Evolutionary conservation across 2,113 vertebrate species (phyloP).

Genomic region (Macheiramphus alcinus): DNA sequence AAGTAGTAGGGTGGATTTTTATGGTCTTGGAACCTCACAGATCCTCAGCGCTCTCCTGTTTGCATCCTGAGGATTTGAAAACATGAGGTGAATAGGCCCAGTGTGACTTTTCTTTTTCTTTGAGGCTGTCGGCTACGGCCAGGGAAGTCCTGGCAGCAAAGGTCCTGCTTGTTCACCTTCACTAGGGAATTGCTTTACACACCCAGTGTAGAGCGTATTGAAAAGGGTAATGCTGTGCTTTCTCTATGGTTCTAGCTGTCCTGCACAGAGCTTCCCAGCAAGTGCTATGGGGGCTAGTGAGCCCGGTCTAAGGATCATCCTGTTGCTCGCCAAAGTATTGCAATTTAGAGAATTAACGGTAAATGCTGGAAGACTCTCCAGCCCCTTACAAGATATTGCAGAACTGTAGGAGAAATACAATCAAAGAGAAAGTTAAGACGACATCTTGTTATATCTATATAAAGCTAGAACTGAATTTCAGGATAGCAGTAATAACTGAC

Average conservation of each 20-base stretch:
- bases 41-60: neutral
- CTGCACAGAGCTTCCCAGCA: neutral
- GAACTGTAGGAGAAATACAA: neutral
- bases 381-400: neutral
- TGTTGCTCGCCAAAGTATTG: neutral
- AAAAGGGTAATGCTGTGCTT: too few species aligned
- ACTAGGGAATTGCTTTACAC: rapidly evolving
- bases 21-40: neutral
- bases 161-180: neutral
- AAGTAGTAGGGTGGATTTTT: neutral
- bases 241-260: neutral
- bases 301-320: too few species aligned
- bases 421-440: neutral
- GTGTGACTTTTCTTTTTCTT: neutral
- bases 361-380: neutral
- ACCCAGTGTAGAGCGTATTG: rapidly evolving
- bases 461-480: neutral
- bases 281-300: rapidly evolving
- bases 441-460: neutral
- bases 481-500: neutral
- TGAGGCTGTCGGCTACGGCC: neutral
- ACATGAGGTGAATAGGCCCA: rapidly evolving
- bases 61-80: neutral
- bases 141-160: neutral
- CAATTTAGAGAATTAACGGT: neutral